Percentiles rank a stretch among this genome's conserved stretches.
Conservation (phyloP, 2,888 invertebrate species). For the Leucoma salicis region DNA sequence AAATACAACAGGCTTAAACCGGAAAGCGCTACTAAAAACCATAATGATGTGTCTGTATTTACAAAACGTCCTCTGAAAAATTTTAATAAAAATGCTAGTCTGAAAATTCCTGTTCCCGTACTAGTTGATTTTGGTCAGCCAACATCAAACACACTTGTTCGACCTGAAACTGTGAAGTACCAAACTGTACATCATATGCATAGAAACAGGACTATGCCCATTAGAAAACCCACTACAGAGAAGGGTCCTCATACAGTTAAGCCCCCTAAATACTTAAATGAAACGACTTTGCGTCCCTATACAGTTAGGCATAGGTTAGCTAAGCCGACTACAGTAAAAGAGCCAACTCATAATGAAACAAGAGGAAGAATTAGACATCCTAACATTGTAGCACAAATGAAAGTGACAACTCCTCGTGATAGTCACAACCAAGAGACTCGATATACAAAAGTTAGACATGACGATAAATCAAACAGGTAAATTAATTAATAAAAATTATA, state of each 20-base stretch:
- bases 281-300: constrained; percentile 77
- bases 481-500: constrained; percentile 25
- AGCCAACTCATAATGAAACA: constrained; percentile 52
- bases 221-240: constrained; percentile 53
- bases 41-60: constrained; percentile 62
- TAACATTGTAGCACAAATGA: constrained; percentile 70
- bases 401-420: constrained; percentile 69
- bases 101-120: constrained; percentile 60
- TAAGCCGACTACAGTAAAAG: constrained; percentile 66
- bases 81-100: constrained; percentile 47
- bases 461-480: constrained; percentile 81
- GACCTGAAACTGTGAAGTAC: constrained; percentile 64
- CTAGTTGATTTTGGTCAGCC: constrained; percentile 52
- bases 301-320: constrained; percentile 78
- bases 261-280: constrained; percentile 75
- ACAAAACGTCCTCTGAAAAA: constrained; percentile 64
- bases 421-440: constrained; percentile 77
- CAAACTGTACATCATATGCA: constrained; percentile 53
- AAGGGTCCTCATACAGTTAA: constrained; percentile 61
- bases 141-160: constrained; percentile 49
- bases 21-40: constrained; percentile 56
- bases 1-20: constrained; percentile 48
- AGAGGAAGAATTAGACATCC: constrained; percentile 72
- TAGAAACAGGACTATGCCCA: constrained; percentile 57
- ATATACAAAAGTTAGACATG: constrained; percentile 73